Percentiles rank a stretch among this genome's conserved stretches.
These are phyloP conservation scores for Drosophila elegans DNA, from an alignment of 1,140 invertebrate species.

Conservation along the genomic window DNA sequence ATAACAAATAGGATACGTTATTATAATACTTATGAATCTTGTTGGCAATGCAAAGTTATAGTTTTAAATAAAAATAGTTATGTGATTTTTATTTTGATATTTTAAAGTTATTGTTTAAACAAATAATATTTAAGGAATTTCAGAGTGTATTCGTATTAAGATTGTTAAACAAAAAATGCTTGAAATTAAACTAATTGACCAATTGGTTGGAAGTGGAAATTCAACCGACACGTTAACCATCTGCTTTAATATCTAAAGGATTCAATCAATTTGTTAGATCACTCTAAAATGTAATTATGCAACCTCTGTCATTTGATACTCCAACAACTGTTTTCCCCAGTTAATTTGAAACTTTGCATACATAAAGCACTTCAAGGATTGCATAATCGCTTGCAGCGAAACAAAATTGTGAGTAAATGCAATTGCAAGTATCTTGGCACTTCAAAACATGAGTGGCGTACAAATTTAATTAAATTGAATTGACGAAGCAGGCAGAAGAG, in stretches of 20 bases:
- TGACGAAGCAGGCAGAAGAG: constrained; percentile 20
- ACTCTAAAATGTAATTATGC: background rate
- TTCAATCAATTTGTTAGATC: constrained; percentile 3
- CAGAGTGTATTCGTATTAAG: no score
- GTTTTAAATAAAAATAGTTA: no score
- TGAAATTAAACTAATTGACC: background rate
- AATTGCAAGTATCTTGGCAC: constrained; percentile 20
- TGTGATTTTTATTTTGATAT: no score
- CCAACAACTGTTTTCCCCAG: constrained; percentile 1
- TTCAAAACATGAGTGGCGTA: constrained; percentile 35
- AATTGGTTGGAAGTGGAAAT: background rate
- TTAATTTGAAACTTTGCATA: constrained; percentile 26
- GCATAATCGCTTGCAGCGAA: constrained; percentile 24
- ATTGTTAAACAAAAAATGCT: no score
- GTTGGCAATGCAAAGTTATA: no score
- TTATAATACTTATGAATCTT: no score
- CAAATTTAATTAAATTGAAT: constrained; percentile 46
- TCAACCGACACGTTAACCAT: background rate
- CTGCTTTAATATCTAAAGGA: background rate
- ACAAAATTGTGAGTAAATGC: constrained; percentile 20
- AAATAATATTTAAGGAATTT: no score
- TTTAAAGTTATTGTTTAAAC: no score
- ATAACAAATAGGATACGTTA: background rate
- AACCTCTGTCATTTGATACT: constrained; percentile 4
- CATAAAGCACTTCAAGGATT: constrained; percentile 28